Conservation (phyloP, 1,140 invertebrate genomes). For the Acromyrmex heyeri region DNA sequence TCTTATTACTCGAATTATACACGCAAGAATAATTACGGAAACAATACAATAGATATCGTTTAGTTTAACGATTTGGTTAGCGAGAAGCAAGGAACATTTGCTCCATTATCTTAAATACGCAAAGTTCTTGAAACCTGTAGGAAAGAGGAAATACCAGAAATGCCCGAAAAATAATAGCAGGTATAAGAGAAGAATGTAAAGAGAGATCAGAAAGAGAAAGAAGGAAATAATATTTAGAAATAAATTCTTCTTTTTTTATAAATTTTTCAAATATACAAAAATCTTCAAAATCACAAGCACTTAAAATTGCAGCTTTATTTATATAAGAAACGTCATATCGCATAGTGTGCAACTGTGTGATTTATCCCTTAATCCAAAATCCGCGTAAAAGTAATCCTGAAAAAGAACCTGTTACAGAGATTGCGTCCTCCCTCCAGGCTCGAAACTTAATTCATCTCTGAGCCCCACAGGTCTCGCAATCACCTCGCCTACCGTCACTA, state of each 20-base stretch:
- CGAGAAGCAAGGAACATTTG: too few species aligned
- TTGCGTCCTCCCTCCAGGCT: conserved; percentile 72
- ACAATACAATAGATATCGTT: too few species aligned
- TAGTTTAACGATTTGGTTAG: too few species aligned
- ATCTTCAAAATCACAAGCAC: neutral
- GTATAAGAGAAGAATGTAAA: neutral
- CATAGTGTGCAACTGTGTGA: conserved; percentile 39
- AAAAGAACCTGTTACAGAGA: conserved; percentile 78
- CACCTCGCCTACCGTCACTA: conserved; percentile 39
- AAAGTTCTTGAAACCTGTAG: too few species aligned
- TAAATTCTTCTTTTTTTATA: neutral
- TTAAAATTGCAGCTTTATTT: neutral
- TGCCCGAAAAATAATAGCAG: neutral
- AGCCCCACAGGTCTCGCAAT: conserved; percentile 54
- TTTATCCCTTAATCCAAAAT: conserved; percentile 70
- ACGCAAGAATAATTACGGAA: too few species aligned
- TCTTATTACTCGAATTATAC: too few species aligned
- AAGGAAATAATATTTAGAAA: neutral
- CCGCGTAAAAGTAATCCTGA: conserved; percentile 77
- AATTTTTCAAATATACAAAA: neutral
- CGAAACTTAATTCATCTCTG: conserved; percentile 77
- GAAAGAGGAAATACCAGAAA: neutral
- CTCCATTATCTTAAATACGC: too few species aligned
- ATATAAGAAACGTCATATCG: neutral
- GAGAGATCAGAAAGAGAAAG: neutral